A percentile compares a stretch with the other conserved stretches of the same genome.
Conservation (phyloP, 2,888 invertebrate species). For the Thecocarcelia acutangulata region DNA sequence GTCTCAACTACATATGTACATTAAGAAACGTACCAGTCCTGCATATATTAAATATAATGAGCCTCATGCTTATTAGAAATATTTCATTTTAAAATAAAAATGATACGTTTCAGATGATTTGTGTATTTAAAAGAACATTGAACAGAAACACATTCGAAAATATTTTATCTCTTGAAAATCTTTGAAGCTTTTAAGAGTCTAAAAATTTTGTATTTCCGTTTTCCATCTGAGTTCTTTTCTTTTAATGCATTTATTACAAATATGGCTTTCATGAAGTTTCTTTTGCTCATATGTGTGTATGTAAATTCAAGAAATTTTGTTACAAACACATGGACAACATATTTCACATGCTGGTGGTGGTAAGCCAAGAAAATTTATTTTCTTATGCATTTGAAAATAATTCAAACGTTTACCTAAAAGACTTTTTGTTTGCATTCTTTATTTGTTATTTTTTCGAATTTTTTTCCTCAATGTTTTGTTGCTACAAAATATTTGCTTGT, state of each 20-base stretch:
- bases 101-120: background rate
- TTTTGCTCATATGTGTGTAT: constrained; percentile 4
- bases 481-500: constrained; percentile 25
- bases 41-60: no score
- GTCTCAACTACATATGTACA: no score
- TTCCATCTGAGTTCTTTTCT: background rate
- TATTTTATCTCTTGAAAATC: background rate
- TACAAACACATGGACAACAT: background rate
- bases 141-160: background rate
- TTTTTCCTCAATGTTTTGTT: background rate
- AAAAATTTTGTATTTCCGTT: constrained; percentile 42
- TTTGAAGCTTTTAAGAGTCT: background rate
- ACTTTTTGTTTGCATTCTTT: constrained; percentile 42
- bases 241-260: constrained; percentile 38
- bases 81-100: background rate
- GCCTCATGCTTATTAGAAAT: background rate
- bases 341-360: constrained; percentile 37
- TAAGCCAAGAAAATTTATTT: constrained; percentile 61
- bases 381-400: constrained; percentile 59
- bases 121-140: constrained; percentile 8
- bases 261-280: constrained; percentile 24
- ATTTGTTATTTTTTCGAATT: constrained; percentile 4
- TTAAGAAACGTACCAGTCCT: no score
- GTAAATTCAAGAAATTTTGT: background rate
- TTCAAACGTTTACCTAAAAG: constrained; percentile 61